Evolutionary conservation across 1,140 invertebrate species (phyloP), one percentile per base, ranked within the genome.

Genomic region (Mya arenaria): DNA sequence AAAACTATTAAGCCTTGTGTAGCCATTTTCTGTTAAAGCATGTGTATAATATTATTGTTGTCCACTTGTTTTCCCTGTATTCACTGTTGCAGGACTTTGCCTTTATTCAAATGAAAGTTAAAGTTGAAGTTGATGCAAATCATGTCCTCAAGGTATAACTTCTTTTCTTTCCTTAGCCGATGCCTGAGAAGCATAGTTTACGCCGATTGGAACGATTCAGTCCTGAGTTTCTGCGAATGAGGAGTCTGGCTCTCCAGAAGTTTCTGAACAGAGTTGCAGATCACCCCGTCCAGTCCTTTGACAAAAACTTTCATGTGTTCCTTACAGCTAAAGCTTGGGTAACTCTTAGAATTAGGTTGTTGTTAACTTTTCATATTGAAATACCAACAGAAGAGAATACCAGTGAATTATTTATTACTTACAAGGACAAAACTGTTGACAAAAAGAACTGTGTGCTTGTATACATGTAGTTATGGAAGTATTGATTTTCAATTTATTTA

Each of bases 111-210:
- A n/a, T n/a, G n/a, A n/a, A n/a, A n/a, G n/a, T n/a, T n/a, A n/a
- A n/a, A n/a, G n/a, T n/a, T n/a, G n/a, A n/a, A n/a, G n/a, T n/a
- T n/a, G n/a, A n/a, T n/a, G n/a, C n/a, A n/a, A n/a, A n/a, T n/a
- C n/a, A n/a, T n/a, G n/a, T n/a, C n/a, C n/a, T n/a, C n/a, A n/a
- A n/a, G n/a, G n/a, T n/a, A n/a, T n/a, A 48, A 13, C 10, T 63
- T 65, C 37, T 19, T 56, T 28, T 32, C 28, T 48, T 94, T 94
- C 15, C 86, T n/a, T n/a, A 96, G 95, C 96, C 96, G 28, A 93
- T 96, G 87, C 96, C 96, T 69, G 95, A 94, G 73, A 96, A 96
- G 88, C 96, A 96, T 90, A 95, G 95, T 23, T 86, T 96, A 34
- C 92, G 96, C 60, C 95, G 95, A 87, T 88, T 96, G 69, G 96